Evolutionary conservation across 2,888 invertebrate genomes (phyloP).

Genomic region (Zootermopsis nevadensis): DNA sequence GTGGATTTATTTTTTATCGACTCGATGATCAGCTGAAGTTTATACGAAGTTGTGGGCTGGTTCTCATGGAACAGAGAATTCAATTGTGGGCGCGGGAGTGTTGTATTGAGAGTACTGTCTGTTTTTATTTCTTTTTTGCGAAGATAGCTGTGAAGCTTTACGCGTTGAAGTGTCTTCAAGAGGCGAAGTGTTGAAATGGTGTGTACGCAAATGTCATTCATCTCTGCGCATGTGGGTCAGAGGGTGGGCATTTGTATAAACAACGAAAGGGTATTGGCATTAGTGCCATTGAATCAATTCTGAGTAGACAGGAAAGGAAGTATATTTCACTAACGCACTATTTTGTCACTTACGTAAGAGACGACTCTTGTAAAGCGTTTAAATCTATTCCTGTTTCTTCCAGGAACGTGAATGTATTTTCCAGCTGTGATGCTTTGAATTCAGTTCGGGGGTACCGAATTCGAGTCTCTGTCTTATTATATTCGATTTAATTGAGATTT

Average conservation of each 20-base stretch:
- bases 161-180: slow-evolving; percentile 4
- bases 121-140: too few species aligned
- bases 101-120: not conserved
- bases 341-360: not conserved
- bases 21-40: too few species aligned
- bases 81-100: not conserved
- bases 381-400: too few species aligned
- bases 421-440: too few species aligned
- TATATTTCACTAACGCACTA: too few species aligned
- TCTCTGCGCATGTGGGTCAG: not conserved
- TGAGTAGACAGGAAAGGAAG: not conserved
- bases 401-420: too few species aligned
- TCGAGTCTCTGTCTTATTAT: too few species aligned
- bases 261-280: not conserved
- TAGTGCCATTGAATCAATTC: not conserved
- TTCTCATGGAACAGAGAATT: not conserved
- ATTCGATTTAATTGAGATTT: too few species aligned
- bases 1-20: too few species aligned
- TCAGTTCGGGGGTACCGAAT: too few species aligned
- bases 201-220: not conserved
- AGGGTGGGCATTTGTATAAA: not conserved
- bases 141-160: not conserved
- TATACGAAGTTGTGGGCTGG: too few species aligned
- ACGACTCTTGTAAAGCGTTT: not conserved
- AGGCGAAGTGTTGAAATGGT: not conserved